Conservation (phyloP, 2,888 invertebrate species). For the Sphaeridia pumilis region DNA sequence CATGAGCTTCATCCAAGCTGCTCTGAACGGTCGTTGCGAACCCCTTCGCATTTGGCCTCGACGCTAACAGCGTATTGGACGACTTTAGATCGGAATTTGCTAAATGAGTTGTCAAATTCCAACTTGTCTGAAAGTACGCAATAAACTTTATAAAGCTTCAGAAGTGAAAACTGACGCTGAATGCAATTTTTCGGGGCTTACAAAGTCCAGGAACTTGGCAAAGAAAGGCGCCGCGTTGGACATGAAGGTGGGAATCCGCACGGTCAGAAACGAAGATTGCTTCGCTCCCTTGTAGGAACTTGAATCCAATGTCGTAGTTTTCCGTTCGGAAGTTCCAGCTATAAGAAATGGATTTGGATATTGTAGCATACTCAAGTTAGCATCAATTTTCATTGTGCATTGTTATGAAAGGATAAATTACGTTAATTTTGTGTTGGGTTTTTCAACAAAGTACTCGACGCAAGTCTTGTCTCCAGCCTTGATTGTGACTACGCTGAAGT, state of each 20-base stretch:
- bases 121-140: constrained; percentile 5
- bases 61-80: constrained; percentile 2
- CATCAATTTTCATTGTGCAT: too few species aligned
- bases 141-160: too few species aligned
- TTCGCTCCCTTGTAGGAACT: constrained; percentile 5
- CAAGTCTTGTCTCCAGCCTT: constrained; percentile 19
- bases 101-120: constrained; percentile 11
- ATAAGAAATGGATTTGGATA: too few species aligned
- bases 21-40: too few species aligned
- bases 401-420: background rate
- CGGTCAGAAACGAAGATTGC: background rate
- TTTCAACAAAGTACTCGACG: constrained; percentile 15
- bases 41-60: too few species aligned
- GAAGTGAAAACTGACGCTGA: too few species aligned
- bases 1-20: too few species aligned
- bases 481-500: constrained; percentile 17
- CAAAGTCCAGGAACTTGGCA: constrained; percentile 3
- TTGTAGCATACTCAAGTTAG: background rate
- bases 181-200: too few species aligned
- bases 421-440: constrained; percentile 2
- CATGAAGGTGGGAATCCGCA: constrained; percentile 5
- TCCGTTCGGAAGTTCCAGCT: constrained; percentile 23
- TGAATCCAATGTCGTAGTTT: constrained; percentile 21
- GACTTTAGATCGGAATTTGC: constrained; percentile 8
- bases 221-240: constrained; percentile 12